These are phyloP conservation scores for Formica selysi DNA, from an alignment of 1,140 invertebrate genomes.

Conservation along the genomic window DNA sequence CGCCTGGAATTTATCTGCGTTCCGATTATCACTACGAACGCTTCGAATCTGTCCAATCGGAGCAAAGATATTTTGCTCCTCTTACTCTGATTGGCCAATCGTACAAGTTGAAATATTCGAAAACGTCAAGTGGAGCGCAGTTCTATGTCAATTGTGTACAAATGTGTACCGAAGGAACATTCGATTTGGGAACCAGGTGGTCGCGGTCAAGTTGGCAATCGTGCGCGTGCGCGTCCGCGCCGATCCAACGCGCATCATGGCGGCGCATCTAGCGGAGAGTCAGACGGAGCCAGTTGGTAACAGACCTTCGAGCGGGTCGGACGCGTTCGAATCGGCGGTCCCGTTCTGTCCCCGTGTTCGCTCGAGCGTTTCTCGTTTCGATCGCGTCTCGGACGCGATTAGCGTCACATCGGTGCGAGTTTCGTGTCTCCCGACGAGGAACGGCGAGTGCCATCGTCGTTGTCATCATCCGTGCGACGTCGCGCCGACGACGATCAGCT, in stretches of 20 bases:
- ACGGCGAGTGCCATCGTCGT: background rate
- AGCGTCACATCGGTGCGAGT: background rate
- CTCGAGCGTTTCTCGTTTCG: background rate
- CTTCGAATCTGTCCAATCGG: no score
- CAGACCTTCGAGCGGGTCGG: slow-evolving; percentile 81
- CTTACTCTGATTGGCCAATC: no score
- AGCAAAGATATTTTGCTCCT: no score
- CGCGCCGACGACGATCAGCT: slow-evolving; percentile 66
- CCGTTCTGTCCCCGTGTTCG: slow-evolving; percentile 14
- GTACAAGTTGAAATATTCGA: no score
- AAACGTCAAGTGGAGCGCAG: no score
- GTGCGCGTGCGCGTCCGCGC: background rate
- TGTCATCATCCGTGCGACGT: slow-evolving; percentile 42
- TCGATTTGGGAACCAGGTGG: no score
- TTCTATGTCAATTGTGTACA: no score
- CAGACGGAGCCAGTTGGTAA: slow-evolving; percentile 84
- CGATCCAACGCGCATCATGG: no score
- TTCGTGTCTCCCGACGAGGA: background rate
- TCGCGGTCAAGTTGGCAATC: background rate
- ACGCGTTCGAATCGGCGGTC: slow-evolving; percentile 29
- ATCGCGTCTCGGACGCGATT: background rate
- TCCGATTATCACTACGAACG: no score
- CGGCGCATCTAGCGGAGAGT: slow-evolving; percentile 55
- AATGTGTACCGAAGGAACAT: no score
- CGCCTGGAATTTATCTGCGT: no score